Base-by-base conservation (phyloP, 2,888 invertebrate genomes). In the Amblyjoppa fuscipennis region DNA sequence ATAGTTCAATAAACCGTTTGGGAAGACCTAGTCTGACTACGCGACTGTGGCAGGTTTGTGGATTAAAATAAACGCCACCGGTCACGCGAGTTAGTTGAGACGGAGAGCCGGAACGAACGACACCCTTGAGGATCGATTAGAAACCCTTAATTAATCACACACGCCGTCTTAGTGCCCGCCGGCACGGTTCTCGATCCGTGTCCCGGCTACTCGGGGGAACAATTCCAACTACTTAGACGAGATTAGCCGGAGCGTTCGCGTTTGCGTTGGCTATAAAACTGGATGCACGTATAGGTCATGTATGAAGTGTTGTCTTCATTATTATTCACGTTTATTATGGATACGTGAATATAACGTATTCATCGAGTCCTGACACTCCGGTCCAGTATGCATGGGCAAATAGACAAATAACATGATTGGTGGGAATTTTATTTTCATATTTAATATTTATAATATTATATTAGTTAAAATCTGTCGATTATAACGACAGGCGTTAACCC, bases 141-240 rank as follows among this genome's bases (percentile, higher is more conserved):
- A 83, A 73, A 61, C 71, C 80, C 68, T 76, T 69, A 83, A 85
- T 85, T 85, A 85, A 85, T 83, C 80, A 76, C 82, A 76, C 82
- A 68, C 76, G 76, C 59, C 80, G 77, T 69, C 80, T 80, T 71
- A 31, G 45, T 16, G 73, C 69, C 49, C 71, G 61, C 61, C 76
- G 76, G 73, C 68, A 66, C 73, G 41, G 20, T 56, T 73, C 76
- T 16, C 45, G 45, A 51, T 74, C 64, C 81, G 81, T 77, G 74
- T 77, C 85, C 45, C 38, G 49, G 69, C 80, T 41, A 76, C 85
- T 80, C 83, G n/a, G 20, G 85, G 83, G 85, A 83, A 83, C 85
- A 77, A 85, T 85, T 83, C 73, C 77, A 56, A 49, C 83, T 83
- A 85, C 85, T 85, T 83, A 77, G 83, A 83, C 80, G 80, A 80